Evolutionary conservation across 2,888 invertebrate genomes (phyloP), one percentile per base, ranked within the genome.

Genomic region (Harpalus rubripes): DNA sequence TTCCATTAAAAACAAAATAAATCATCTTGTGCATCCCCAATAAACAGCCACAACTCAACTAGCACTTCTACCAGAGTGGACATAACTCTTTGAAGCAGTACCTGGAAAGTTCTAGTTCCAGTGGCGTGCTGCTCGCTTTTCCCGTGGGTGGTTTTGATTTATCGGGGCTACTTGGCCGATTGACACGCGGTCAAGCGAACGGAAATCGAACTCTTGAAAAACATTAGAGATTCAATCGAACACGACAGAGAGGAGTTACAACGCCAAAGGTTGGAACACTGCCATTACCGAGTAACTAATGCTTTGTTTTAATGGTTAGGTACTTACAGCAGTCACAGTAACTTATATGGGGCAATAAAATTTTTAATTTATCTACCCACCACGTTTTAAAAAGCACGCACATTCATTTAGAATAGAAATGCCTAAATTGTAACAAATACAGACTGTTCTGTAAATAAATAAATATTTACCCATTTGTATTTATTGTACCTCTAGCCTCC

Each of bases 1-100:
- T 74, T 74, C 44, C 22, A 74, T 74, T 44, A 74, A 74, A 74
- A 74, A 74, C 72, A 74, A 74, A 68, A 74, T 74, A 74, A 74
- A 74, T 74, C 72, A 44, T 32, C 4, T 32, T 7, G 44, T 74
- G 44, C 44, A 39, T 72, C 68, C 68, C 15, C 72, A 74, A 68
- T 68, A 68, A 74, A 74, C 72, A 44, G 68, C 12, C 68, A 32
- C 68, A 39, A 4, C 16, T 44, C 44, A 74, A 74, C 18, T 41
- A 74, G 41, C 72, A 44, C 41, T 74, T 18, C 44, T 41, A 74
- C 44, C 41, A 26, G 26, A 68, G 72, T 74, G 41, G 41, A 44
- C 72, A 41, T 44, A 44, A 44, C 18, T 74, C 72, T 74, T 72
- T 44, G 72, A 74, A 74, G 41, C 72, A 41, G 72, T 74, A 44